These are phyloP conservation scores for Dryobotodes eremita DNA, from an alignment of 2,888 invertebrate species.

Conservation along the genomic window DNA sequence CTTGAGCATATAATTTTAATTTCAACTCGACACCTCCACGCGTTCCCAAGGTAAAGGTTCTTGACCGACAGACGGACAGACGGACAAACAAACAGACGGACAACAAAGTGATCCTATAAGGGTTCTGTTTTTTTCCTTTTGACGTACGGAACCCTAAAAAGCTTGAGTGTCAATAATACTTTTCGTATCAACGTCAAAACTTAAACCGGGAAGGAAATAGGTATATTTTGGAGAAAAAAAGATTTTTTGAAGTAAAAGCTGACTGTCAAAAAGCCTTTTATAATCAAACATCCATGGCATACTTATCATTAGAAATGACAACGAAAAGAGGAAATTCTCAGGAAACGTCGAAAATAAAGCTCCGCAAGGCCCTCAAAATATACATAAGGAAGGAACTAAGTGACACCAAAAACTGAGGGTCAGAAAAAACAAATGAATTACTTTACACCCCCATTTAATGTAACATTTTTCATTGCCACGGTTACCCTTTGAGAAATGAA, in stretches of 20 bases:
- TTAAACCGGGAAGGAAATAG: not conserved
- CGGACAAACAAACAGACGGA: no score
- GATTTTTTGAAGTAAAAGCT: not conserved
- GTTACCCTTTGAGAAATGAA: constrained; percentile 60
- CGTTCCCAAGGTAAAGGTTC: no score
- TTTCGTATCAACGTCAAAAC: not conserved
- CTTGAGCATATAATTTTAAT: no score
- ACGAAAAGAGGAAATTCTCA: constrained; percentile 25
- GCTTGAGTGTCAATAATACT: not conserved
- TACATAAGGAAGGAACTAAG: constrained; percentile 32
- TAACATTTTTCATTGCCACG: constrained; percentile 56
- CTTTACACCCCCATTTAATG: constrained; percentile 46
- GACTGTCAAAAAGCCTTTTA: not conserved
- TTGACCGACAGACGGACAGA: no score
- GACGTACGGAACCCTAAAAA: no score
- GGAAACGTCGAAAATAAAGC: constrained; percentile 27
- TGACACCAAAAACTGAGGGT: constrained; percentile 31
- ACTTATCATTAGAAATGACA: constrained; percentile 5
- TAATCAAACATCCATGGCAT: not conserved
- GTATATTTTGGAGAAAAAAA: not conserved
- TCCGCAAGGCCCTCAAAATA: not conserved
- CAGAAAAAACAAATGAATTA: constrained; percentile 46
- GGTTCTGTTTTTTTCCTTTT: no score
- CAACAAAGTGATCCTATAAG: no score
- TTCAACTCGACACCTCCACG: no score